Percentiles rank a stretch among this genome's conserved stretches.
These are phyloP conservation scores for Tinamus guttatus DNA, from an alignment of 2,113 vertebrate species.

Conservation along the genomic window DNA sequence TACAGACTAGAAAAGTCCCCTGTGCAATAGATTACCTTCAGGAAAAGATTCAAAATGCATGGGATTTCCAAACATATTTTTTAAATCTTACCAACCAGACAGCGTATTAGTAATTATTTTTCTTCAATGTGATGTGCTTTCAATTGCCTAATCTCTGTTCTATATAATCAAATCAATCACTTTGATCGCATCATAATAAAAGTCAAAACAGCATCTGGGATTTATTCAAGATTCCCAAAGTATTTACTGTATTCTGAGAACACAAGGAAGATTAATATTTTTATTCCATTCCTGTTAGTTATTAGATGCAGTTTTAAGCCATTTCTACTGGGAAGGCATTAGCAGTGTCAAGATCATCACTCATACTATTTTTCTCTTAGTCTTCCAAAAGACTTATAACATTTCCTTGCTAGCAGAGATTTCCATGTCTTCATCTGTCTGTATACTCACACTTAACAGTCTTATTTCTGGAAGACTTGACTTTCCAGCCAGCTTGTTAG, in stretches of 20 bases:
- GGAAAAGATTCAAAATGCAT: background rate
- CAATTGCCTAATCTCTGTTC: background rate
- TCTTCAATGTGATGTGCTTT: background rate
- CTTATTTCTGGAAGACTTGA: background rate
- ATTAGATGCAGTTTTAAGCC: background rate
- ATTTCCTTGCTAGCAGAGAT: background rate
- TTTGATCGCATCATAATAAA: background rate
- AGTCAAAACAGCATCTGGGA: background rate
- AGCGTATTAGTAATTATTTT: background rate
- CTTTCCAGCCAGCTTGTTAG: background rate
- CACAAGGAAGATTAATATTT: background rate
- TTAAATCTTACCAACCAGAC: background rate
- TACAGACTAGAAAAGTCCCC: background rate
- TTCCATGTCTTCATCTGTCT: background rate
- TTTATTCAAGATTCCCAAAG: background rate
- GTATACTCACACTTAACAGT: background rate
- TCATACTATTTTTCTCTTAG: background rate
- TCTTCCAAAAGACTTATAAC: background rate
- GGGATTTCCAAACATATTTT: background rate
- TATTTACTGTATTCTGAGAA: background rate
- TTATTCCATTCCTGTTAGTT: background rate
- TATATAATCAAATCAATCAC: background rate
- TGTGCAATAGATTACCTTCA: background rate
- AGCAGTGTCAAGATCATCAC: background rate
- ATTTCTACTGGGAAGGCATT: background rate